phyloP scores from a whole-genome alignment of 92 coral and sea anemone species.

The Hydrozoanthus gracilis region DNA sequence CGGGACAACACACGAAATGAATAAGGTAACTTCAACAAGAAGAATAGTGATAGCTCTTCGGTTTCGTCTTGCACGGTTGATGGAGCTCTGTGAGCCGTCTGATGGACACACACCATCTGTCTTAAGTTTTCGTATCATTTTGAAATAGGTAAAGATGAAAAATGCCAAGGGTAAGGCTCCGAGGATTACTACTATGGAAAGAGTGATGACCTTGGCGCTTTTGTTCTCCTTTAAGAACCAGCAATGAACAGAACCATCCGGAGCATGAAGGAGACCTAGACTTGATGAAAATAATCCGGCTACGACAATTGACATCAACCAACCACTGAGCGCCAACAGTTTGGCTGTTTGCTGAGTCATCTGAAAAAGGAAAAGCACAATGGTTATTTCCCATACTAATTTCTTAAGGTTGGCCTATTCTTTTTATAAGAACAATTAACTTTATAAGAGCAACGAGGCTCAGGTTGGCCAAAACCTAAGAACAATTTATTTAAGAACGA shows the following conservation, averaged over 20 bases:
- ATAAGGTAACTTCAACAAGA: constrained; percentile 62
- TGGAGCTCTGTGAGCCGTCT: constrained; percentile 62
- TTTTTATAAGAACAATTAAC: background rate
- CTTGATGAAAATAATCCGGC: background rate
- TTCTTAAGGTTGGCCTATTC: too few species aligned
- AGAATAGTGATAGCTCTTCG: constrained; percentile 73
- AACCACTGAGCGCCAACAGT: constrained; percentile 15
- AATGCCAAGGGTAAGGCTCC: constrained; percentile 63
- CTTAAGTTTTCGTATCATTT: constrained; percentile 71
- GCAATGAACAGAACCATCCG: constrained; percentile 46
- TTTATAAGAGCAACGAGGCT: too few species aligned
- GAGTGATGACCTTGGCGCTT: constrained; percentile 22
- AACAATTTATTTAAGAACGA: too few species aligned
- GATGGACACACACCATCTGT: constrained; percentile 60
- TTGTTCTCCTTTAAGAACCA: constrained; percentile 12
- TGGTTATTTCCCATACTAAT: background rate
- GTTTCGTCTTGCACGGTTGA: constrained; percentile 77
- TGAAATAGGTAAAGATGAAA: constrained; percentile 59
- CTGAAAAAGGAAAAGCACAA: background rate
- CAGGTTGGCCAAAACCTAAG: too few species aligned
- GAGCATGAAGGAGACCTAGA: background rate
- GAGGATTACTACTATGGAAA: constrained; percentile 9
- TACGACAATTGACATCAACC: background rate
- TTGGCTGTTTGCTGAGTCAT: constrained; percentile 8
- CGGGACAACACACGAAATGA: constrained; percentile 59